These are phyloP conservation scores for Microchirus variegatus DNA, from an alignment of 2,797 vertebrate species.

Conservation along the genomic window DNA sequence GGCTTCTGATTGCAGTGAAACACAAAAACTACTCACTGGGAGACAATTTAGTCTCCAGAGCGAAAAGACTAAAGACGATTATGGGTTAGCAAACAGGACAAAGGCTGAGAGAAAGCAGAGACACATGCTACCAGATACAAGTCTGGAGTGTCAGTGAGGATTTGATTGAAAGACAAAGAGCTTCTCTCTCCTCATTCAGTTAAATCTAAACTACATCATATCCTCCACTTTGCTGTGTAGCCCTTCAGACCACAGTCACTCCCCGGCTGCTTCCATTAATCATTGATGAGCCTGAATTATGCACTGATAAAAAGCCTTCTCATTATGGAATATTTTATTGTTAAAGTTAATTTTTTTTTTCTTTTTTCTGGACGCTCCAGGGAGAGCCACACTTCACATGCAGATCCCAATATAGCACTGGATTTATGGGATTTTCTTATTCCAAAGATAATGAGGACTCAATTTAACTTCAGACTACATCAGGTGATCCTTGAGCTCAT, in stretches of 20 bases:
- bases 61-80: too few relatives aligned
- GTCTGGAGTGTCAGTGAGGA: too few relatives aligned
- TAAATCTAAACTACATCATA: slow-evolving; percentile 31
- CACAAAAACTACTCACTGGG: too few relatives aligned
- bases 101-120: too few relatives aligned
- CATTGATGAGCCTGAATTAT: slow-evolving; percentile 76
- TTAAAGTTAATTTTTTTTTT: slow-evolving; percentile 65
- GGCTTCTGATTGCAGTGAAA: too few relatives aligned
- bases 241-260: slow-evolving; percentile 62
- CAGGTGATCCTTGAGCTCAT: slow-evolving; percentile 2
- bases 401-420: slow-evolving; percentile 28
- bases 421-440: slow-evolving; percentile 3
- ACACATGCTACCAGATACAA: too few relatives aligned
- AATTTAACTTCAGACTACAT: not conserved
- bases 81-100: too few relatives aligned
- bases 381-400: slow-evolving; percentile 24
- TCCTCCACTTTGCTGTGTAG: slow-evolving; percentile 50
- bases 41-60: too few relatives aligned
- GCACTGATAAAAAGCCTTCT: slow-evolving; percentile 70
- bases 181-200: not conserved
- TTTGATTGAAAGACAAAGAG: too few relatives aligned
- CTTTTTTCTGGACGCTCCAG: slow-evolving; percentile 32
- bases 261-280: slow-evolving; percentile 63
- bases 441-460: slow-evolving; percentile 3
- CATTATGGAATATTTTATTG: slow-evolving; percentile 69